Base-by-base conservation (phyloP, 30 jellyfish, hydroid and myxozoan species). In the Nemopilema nomurai region DNA sequence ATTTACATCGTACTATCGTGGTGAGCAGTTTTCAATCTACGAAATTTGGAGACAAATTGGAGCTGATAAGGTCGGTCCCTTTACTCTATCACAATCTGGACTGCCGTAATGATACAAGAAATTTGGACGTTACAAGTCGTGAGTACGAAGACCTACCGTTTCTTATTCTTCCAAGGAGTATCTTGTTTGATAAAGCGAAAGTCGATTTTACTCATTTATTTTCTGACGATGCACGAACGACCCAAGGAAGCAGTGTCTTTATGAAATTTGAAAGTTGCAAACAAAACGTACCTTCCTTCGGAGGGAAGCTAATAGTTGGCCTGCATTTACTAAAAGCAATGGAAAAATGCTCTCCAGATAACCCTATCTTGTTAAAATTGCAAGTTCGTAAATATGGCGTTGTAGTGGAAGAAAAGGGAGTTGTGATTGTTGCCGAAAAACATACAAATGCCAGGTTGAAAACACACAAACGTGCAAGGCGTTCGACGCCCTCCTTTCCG, bases 61-160 rank as follows among this genome's bases (percentile, higher is more conserved):
- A 51, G n/a, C 31, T 84, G 84, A 63, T 63, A 70, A 70, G 93
- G 74, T 29, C 70, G 67, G 82, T 84, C 28, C 81, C 93, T 22
- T 74, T 84, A 64, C 41, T 52, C 31, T 13, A 71, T 26, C 18
- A 74, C 67, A 74, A 63, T 30, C 26, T 33, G 1, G 31, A 83
- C 29, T 84, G 93, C 81, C 28, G 50, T n/a, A 81, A 84, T 6
- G 24, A 27, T 50, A 32, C 82, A 41, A 29, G 29, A 13, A 27
- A 31, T 28, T 62, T 21, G 8, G 71, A 29, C 20, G 51, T 22
- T 13, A 18, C 77, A 6, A 27, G 18, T 28, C 72, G 24, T 28
- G n/a, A 25, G 1, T 18, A 51, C 1, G 76, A 76, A 49, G 24
- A 51, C 62, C 51, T 53, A 30, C 49, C 78, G 20, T 76, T 78